Evolutionary conservation across 2,113 vertebrate genomes (phyloP).

Genomic region (Oreochromis tanganicae): DNA sequence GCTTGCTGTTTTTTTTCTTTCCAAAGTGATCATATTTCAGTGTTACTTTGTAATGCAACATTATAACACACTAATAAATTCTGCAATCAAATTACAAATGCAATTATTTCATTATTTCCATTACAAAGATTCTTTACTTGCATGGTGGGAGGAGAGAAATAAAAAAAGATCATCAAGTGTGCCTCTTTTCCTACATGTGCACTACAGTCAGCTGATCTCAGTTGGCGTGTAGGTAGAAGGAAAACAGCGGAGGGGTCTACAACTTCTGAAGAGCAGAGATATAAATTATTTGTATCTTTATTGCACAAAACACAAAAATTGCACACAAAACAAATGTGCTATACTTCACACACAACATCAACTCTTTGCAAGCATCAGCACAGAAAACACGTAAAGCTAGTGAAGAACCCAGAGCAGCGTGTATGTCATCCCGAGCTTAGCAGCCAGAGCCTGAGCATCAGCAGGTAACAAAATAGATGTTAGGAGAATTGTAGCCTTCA

Average conservation of each 20-base stretch:
- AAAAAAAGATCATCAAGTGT: not conserved
- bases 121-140: not conserved
- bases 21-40: not conserved
- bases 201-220: not conserved
- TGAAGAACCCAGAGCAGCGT: not conserved
- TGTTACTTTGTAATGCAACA: not conserved
- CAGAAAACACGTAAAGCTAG: not conserved
- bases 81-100: no score
- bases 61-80: not conserved
- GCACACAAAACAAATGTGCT: not conserved
- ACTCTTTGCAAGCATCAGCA: not conserved
- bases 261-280: not conserved
- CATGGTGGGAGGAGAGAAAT: not conserved
- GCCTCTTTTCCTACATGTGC: no score
- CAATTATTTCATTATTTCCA: not conserved
- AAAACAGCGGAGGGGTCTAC: not conserved
- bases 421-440: not conserved
- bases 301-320: not conserved
- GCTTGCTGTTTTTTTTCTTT: not conserved
- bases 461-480: not conserved
- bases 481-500: not conserved
- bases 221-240: not conserved
- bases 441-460: not conserved
- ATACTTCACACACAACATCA: not conserved
- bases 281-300: not conserved